These are phyloP conservation scores for Phenganax subtilis DNA, from an alignment of 92 coral and sea anemone genomes.

Conservation along the genomic window DNA sequence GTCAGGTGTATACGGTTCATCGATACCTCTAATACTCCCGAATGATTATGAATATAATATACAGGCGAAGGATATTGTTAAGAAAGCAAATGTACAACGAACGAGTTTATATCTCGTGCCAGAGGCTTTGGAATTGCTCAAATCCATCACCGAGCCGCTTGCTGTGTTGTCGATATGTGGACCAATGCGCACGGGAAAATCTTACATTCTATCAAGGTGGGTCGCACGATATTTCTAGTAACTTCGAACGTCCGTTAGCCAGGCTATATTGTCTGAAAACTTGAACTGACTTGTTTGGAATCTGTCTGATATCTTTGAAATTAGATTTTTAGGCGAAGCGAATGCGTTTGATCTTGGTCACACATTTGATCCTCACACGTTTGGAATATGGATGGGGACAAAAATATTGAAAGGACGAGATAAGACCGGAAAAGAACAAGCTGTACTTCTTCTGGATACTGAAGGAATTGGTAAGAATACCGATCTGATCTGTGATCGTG, in stretches of 20 bases:
- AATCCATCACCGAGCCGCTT: slow-evolving; percentile 1
- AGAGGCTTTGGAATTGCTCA: slow-evolving; percentile 32
- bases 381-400: slow-evolving; percentile 42
- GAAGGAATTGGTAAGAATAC: slow-evolving; percentile 32
- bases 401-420: slow-evolving; percentile 21
- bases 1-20: slow-evolving; percentile 5
- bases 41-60: slow-evolving; percentile 33
- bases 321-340: slow-evolving; percentile 22
- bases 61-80: slow-evolving; percentile 2
- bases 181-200: slow-evolving; percentile 41
- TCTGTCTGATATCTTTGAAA: not conserved
- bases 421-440: slow-evolving; percentile 30
- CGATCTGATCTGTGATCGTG: too few relatives aligned
- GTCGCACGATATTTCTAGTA: not conserved
- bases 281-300: not conserved
- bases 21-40: slow-evolving; percentile 29
- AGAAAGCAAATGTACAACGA: slow-evolving; percentile 17
- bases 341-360: slow-evolving; percentile 39
- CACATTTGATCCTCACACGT: slow-evolving; percentile 34
- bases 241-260: not conserved
- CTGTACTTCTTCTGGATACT: slow-evolving; percentile 26
- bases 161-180: slow-evolving; percentile 40
- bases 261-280: not conserved
- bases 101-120: slow-evolving; percentile 33
- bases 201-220: slow-evolving; percentile 33